These are phyloP conservation scores for Phoxinus phoxinus DNA, from an alignment of 2,113 vertebrate genomes.

Conservation along the genomic window DNA sequence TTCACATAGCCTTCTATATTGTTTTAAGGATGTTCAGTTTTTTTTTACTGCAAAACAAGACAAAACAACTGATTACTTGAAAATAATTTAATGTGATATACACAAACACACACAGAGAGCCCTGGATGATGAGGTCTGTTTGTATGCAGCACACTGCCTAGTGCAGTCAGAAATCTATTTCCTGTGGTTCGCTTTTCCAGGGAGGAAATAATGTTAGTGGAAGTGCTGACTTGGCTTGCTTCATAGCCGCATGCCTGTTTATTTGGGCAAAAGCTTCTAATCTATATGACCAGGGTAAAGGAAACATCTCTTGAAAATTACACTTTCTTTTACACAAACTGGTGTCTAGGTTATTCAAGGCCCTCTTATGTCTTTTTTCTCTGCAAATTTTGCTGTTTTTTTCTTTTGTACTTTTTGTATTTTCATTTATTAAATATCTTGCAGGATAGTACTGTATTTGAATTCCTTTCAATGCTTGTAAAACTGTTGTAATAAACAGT, in stretches of 20 bases:
- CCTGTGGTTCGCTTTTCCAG: constrained; percentile 26
- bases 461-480: background rate
- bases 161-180: constrained; percentile 43
- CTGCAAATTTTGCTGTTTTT: background rate
- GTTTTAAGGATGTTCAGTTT: background rate
- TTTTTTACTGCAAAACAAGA: background rate
- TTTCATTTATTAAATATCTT: background rate
- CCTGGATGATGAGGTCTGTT: constrained; percentile 27
- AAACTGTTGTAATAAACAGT: too few relatives aligned
- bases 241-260: background rate
- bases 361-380: background rate
- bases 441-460: background rate
- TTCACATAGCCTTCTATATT: background rate
- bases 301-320: background rate
- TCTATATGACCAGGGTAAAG: background rate
- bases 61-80: background rate
- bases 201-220: constrained; percentile 25
- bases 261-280: background rate
- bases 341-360: background rate
- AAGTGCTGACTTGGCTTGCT: constrained; percentile 31
- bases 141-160: constrained; percentile 31
- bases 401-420: background rate
- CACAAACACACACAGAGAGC: constrained; percentile 9
- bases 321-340: background rate
- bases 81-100: background rate